Percentiles rank a stretch among this genome's conserved stretches.
phyloP scores from a whole-genome alignment of 30 jellyfish, hydroid and myxozoan genomes.

The Chrysaora quinquecirrha region DNA sequence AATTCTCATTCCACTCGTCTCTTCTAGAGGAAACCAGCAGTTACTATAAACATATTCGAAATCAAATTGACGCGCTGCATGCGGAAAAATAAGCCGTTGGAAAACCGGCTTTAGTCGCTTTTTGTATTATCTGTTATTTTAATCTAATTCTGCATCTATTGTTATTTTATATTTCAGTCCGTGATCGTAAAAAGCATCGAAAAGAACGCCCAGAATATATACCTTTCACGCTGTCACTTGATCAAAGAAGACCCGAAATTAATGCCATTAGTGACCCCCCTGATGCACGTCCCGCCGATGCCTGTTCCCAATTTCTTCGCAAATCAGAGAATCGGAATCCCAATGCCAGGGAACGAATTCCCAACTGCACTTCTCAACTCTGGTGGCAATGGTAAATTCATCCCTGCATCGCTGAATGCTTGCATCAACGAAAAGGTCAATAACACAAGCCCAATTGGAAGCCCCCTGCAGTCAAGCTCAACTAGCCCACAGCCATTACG shows the following conservation, averaged over 20 bases:
- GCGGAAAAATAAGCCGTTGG: no score
- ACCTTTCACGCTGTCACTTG: constrained; percentile 77
- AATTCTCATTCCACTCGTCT: no score
- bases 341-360: constrained; percentile 72
- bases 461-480: constrained; percentile 63
- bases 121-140: no score
- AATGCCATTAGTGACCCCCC: constrained; percentile 59
- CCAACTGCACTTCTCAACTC: constrained; percentile 60
- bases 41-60: no score
- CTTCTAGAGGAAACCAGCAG: no score
- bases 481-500: constrained; percentile 53
- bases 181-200: constrained; percentile 87
- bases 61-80: no score
- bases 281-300: constrained; percentile 75
- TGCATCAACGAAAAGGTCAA: constrained; percentile 33
- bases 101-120: no score
- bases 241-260: constrained; percentile 77
- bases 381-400: constrained; percentile 52
- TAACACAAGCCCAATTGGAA: constrained; percentile 51
- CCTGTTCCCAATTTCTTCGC: constrained; percentile 23
- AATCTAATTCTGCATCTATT: no score
- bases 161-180: constrained; percentile 54
- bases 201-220: constrained; percentile 82
- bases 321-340: constrained; percentile 61
- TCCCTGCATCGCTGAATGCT: constrained; percentile 46